Base-by-base conservation (phyloP, 2,888 invertebrate species). In the Caenorhabditis zanzibari region DNA sequence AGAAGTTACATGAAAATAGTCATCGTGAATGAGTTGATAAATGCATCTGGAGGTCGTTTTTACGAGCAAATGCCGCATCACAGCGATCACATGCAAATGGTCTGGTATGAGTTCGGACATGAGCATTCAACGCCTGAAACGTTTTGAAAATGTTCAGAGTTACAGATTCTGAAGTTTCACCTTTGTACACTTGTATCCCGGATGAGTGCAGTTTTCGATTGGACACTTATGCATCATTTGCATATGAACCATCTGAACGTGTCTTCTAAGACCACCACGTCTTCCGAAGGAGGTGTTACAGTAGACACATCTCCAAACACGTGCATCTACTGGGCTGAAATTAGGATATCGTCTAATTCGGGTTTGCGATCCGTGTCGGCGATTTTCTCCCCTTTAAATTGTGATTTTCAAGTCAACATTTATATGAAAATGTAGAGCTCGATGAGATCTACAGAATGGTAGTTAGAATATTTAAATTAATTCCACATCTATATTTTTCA, bases 261-360 rank as follows among this genome's bases (percentile, higher is more conserved):
- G 95, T 24, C 94, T 94, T 14, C 95, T 93, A 26, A 95, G 94
- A 19, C 86, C 86, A 41, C 95, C 95, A 92, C 95, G 94, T 91
- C 95, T 95, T 85, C 94, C 94, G 91, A 95, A 95, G 86, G 94
- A 94, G 14, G 94, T 94, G 10, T 94, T 93, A 90, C 95, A 95
- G 82, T 95, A 93, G 22, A 94, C 93, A 91, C 95, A 95, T 41
- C 93, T 92, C 91, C 94, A 94, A 0, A 95, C 95, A 88, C 94
- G 94, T 49, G 61, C 35, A 10, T 77, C 52, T 32, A 22, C 19
- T 2, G 66, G 49, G 19, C 76, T 77, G 76, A 16, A 72, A 59
- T 26, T 10, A 38, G 2, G 2, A 38, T 10, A 12, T 10, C 10
- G 38, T 38, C 32, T 32, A 6, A 7, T 32, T 32, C 7, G 44